Evolutionary conservation across 2,888 invertebrate genomes (phyloP), one percentile per base, ranked within the genome.

Genomic region (Lepidochitona cinerea): DNA sequence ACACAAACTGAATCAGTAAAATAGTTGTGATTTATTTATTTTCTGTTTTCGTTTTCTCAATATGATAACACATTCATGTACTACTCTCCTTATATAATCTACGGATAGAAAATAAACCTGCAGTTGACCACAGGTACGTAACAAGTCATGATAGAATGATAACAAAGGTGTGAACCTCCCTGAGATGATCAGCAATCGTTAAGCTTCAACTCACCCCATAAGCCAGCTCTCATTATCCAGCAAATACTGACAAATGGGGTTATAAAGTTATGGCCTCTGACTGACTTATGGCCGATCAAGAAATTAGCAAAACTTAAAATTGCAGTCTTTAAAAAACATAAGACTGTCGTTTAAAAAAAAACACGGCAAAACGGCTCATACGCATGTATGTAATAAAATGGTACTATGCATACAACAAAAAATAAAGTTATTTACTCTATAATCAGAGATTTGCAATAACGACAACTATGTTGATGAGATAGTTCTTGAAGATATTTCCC

Each of bases 31-130:
- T 49, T 49, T 23, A 18, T 49, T 49, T 49, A 49, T 59, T 59
- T 59, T 59, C 18, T 9, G 9, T 9, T 41, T 41, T 41, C 18
- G 18, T 41, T 54, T 59, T 59, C 26, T 59, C 59, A 59, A 59
- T 59, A 59, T 59, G 29, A 59, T 59, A 59, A 59, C 59, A 59
- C 59, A 59, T 59, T 59, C 59, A 59, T 59, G 59, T 59, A 14
- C 32, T 29, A 29, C 32, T 59, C 59, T 59, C 59, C 59, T 59
- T 59, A 59, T 59, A 59, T 59, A 59, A 59, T 59, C 59, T 59
- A 59, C 59, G 26, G 59, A 59, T 59, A 59, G 59, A 59, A 59
- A 59, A 59, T 59, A 59, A 59, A 59, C 59, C 59, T 59, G 59
- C 23, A 23, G 23, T 23, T 32, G 29, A 12, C 23, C 29, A 59